Conservation (phyloP, 1,140 invertebrate genomes). For the Hypothenemus hampei region DNA sequence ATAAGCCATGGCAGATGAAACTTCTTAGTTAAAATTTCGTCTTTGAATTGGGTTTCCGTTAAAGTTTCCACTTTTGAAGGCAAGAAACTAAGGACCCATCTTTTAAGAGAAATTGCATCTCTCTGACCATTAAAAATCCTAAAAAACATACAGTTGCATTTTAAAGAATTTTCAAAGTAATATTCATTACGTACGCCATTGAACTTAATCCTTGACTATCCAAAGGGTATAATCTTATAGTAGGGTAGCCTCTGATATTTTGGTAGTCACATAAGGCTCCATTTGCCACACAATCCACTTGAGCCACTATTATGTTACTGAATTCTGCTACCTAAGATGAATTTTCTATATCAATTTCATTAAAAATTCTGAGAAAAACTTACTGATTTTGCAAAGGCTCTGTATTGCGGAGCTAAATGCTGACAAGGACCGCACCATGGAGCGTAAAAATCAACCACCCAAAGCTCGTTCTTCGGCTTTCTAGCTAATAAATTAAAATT, state of each 20-base stretch:
- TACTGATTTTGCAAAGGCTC: conserved; percentile 64
- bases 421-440: conserved; percentile 82
- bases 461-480: conserved; percentile 60
- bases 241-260: conserved; percentile 63
- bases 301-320: conserved; percentile 57
- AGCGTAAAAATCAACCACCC: conserved; percentile 85
- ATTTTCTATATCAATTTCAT: not conserved
- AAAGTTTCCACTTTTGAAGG: conserved; percentile 50
- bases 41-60: conserved; percentile 42
- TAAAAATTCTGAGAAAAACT: conserved; percentile 9
- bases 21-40: conserved; percentile 45
- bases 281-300: conserved; percentile 64
- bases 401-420: conserved; percentile 71
- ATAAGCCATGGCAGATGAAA: conserved; percentile 56
- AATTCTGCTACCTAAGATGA: conserved; percentile 48
- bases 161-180: conserved; percentile 28
- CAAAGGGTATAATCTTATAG: conserved; percentile 62
- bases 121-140: conserved; percentile 59
- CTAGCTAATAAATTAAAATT: conserved; percentile 57
- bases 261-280: conserved; percentile 54
- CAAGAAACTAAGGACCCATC: conserved; percentile 58
- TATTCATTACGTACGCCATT: conserved; percentile 52
- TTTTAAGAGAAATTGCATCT: conserved; percentile 54
- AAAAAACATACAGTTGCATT: not conserved
- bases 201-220: conserved; percentile 48